Evolutionary conservation across 2,113 vertebrate genomes (phyloP), one percentile per base, ranked within the genome.

Genomic region (Paramormyrops kingsleyae): DNA sequence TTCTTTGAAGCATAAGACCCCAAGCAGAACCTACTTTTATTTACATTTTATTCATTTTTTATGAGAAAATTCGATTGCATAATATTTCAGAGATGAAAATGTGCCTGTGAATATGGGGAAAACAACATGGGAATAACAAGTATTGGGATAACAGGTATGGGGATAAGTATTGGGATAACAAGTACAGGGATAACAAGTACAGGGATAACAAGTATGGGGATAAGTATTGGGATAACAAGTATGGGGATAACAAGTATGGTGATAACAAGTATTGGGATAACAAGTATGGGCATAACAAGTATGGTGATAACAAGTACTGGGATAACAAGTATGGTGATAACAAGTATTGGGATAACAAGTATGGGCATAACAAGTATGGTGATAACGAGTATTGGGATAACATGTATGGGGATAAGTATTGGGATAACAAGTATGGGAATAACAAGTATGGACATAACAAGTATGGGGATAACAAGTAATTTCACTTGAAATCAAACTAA

Each of bases 21-120:
- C 39, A 44, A 84, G 91, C 91, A 90, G 90, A 90, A 84, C 3
- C 10, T 24, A 47, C 39, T 46, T 84, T 12, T 24, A 47, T 84
- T 84, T 49, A 44, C 2, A 84, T 84, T 15, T 15, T 31, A 5
- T 84, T 44, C 44, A 3, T 17, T 46, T 47, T 24, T 46, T 49
- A 42, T 21, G 21, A 19, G 42, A 84, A 10, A 85, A 85, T 39
- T 39, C 1, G 4, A 17, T 13, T 3, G 44, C 10, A 31, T 47
- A 13, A 47, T 85, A 46, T n/a, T 46, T 49, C 42, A n/a, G 24
- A 47, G 47, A 15, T n/a, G n/a, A 27, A 85, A 49, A 85, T 49
- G 39, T 49, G 46, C 35, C 12, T 77, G 62, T 66, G 2, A 66
- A 66, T 27, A 66, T 66, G 53, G 53, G 52, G 5, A 1, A 53